Percentiles rank a stretch among this genome's conserved stretches.
phyloP scores from a whole-genome alignment of 2,113 vertebrate genomes.

The Aegotheles bennettii region DNA sequence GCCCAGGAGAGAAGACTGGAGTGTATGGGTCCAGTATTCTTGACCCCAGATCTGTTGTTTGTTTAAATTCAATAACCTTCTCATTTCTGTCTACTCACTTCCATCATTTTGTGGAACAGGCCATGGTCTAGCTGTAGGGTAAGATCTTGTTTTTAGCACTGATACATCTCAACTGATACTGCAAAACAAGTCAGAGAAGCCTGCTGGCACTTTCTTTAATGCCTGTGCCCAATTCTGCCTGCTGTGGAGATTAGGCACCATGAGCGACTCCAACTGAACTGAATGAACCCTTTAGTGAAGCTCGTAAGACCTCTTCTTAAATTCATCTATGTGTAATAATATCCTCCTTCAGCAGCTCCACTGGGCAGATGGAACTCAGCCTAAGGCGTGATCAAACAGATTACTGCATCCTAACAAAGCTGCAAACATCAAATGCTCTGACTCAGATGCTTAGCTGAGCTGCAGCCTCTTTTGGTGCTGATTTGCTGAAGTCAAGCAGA shows the following conservation, averaged over 20 bases:
- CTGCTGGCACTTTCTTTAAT: not conserved
- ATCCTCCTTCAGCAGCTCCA: not conserved
- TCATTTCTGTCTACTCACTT: not conserved
- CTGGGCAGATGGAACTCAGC: not conserved
- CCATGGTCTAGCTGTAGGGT: not conserved
- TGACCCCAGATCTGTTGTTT: not conserved
- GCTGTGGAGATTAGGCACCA: not conserved
- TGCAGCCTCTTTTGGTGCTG: not conserved
- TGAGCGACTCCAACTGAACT: not conserved
- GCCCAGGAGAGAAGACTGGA: not conserved
- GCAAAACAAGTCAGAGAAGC: not conserved
- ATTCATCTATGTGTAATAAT: not conserved
- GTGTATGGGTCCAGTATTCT: not conserved
- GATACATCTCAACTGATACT: not conserved
- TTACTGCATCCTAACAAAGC: not conserved
- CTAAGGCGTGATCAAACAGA: not conserved
- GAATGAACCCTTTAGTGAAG: not conserved
- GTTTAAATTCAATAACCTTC: not conserved
- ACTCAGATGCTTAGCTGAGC: not conserved
- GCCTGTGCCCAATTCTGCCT: not conserved
- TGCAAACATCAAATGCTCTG: not conserved
- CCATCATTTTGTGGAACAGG: not conserved
- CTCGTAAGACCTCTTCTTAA: not conserved
- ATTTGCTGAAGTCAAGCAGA: constrained; percentile 17
- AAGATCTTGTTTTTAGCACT: not conserved